Evolutionary conservation across 2,113 vertebrate species (phyloP), one percentile per base, ranked within the genome.

Genomic region (Corythoichthys haematopterus): DNA sequence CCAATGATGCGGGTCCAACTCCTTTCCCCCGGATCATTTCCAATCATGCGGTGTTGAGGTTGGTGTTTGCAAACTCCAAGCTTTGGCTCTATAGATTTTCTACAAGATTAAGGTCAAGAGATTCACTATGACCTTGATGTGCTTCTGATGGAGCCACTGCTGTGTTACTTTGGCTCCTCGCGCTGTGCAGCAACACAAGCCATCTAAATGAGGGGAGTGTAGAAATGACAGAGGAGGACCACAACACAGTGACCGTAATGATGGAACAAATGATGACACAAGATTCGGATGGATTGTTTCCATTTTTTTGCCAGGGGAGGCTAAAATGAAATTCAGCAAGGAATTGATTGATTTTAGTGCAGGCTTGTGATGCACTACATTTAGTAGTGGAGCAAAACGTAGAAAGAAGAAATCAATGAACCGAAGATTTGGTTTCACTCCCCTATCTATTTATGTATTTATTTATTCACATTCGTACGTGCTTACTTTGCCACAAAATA

Each of bases 211-310:
- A 89, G 7, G 79, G 87, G 69, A 75, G 65, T 64, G 76, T 77
- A 56, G 62, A 55, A 4, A 62, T 59, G 68, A 73, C 74, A n/a
- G 85, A 80, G 59, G 80, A 74, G 38, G 80, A 75, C 36, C 65
- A 64, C 3, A 74, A 82, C 70, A 66, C 61, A 52, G 72, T 71
- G 70, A 71, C 69, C 7, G 2, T 50, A 75, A 75, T 47, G 36
- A 75, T 65, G n/a, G 85, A 71, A 65, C 81, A 88, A 53, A 75
- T 47, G 38, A 75, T 64, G 20, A 84, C 69, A 65, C 81, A 88
- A 53, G 89, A 90, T 65, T 91, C 89, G 62, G 91, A 92, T 38
- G 88, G 91, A 90, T 90, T 91, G 69, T 69, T 77, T 62, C 61
- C 61, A 58, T 77, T 51, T 75, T 67, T 73, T 70, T 45, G 64